Base-by-base conservation (phyloP, 2,888 invertebrate genomes). In the Dasypolia templi region DNA sequence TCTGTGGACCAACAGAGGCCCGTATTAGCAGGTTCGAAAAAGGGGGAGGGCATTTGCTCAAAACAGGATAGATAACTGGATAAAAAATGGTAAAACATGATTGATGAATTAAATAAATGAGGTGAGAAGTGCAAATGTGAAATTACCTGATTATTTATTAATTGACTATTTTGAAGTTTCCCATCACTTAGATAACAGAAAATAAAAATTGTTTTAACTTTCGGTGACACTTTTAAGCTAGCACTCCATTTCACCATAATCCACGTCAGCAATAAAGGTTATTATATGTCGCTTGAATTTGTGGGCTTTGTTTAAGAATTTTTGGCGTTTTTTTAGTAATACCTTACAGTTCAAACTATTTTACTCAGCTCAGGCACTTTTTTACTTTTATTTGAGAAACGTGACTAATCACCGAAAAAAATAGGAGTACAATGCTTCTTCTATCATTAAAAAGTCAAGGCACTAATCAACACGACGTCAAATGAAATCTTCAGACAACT, bases 291-390 rank as follows among this genome's bases (percentile, higher is more conserved):
- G 62, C 59, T 64, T 53, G 53, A 72, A 62, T 56, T 56, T 71
- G 63, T 69, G 7, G 22, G 17, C 49, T 75, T 65, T 75, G 64
- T 68, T 76, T 68, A 59, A 63, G 64, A 62, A 76, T 79, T 72
- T 72, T 77, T 67, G 55, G 11, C 22, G 66, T 64, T 75, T 80
- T 77, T 77, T 51, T 62, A 72, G 42, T 62, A 71, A 76, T 67
- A 64, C 59, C 32, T 53, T 35, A 58, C 51, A 46, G 66, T 46
- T 66, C 26, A 71, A 59, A 67, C 22, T 71, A 51, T 61, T 56
- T 19, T 44, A 55, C 32, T 61, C 14, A 46, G 49, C 17, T 14
- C 26, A 68, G 69, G 46, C 66, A 65, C 17, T 74, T 82, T 71
- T 49, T 62, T 55, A 56, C 6, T n/a, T 59, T 65, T 70, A 68